Evolutionary conservation across 2,113 vertebrate genomes (phyloP), one percentile per base, ranked within the genome.

Genomic region (Cepphus grylle): DNA sequence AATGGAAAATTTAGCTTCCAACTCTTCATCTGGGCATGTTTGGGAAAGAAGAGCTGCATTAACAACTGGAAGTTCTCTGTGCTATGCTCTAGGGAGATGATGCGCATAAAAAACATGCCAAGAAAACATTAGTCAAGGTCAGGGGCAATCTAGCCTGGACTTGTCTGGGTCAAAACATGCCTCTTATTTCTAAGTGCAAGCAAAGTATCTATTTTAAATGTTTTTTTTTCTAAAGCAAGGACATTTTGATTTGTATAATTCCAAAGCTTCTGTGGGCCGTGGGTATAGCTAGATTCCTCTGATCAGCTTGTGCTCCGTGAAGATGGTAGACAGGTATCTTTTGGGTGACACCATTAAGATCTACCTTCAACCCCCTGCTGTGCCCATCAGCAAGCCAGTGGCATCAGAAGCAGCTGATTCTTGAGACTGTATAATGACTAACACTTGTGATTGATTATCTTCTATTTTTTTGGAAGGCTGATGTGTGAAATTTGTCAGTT

Each of bases 41-140:
- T 50, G 81, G 47, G 58, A 61, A 67, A 94, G 76, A 76, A 27
- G 22, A 78, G 16, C 56, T 89, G 65, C 55, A 23, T 91, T 82
- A 85, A 32, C 49, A 88, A 71, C 73, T 95, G 70, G 42, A 94
- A 91, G 59, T 56, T 73, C 47, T 88, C 50, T 40, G 62, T 84
- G 29, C 40, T 91, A 50, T 72, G 73, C 84, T 94, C 77, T 72
- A 15, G 78, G 84, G 96, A 95, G 86, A 76, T 91, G 73, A 96
- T 72, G 47, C 27, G 62, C 14, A 19, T 21, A 38, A 18, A 90
- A 94, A 85, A 50, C 6, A 17, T 22, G 90, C 93, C 82, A 90
- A 81, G 76, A 88, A 92, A 93, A 92, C 32, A 86, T 88, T 94
- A 94, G 65, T 86, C 86, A 96, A 63, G 92, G 80, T 92, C 94